Evolutionary conservation across 2,113 vertebrate species (phyloP).

Genomic region (crab-eating macaque (Macaca fascicularis)): T2T-MFA8v1.1 NC_088386.1:13211501-13212000

Average conservation of each 20-base stretch:
- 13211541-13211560: neutral
- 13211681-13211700: neutral
- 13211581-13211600: neutral
- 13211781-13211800: neutral
- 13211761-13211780: neutral
- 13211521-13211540: neutral
- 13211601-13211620: neutral
- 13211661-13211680: neutral
- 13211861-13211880: neutral
- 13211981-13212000: too few relatives aligned
- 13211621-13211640: neutral
- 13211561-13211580: neutral
- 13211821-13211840: neutral
- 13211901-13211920: neutral
- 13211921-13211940: neutral
- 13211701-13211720: neutral
- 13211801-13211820: neutral
- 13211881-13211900: fast-evolving
- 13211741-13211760: neutral
- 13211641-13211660: fast-evolving
- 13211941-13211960: neutral
- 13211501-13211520: neutral
- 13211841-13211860: neutral
- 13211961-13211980: neutral
- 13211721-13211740: neutral